phyloP scores from a whole-genome alignment of 2,797 vertebrate genomes.

The Fundulus diaphanus region DNA sequence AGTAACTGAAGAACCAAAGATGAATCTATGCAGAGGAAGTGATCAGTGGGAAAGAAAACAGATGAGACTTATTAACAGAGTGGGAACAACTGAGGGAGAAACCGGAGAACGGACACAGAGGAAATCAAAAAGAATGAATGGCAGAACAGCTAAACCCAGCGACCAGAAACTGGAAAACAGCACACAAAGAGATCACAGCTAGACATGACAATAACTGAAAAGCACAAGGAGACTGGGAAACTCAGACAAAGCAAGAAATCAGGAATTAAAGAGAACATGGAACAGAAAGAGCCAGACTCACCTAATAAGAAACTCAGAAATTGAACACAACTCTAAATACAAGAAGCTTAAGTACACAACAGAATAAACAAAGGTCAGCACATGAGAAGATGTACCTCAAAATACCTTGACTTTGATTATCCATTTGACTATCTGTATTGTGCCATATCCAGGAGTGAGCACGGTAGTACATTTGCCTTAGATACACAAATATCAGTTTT shows the following conservation, averaged over 20 bases:
- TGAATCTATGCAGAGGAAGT: not conserved
- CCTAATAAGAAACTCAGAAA: too few species aligned
- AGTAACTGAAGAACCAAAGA: not conserved
- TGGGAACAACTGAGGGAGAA: too few species aligned
- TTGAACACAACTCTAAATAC: not conserved
- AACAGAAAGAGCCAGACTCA: too few species aligned
- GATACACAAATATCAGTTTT: constrained; percentile 48
- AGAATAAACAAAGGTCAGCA: not conserved
- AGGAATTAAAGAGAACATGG: too few species aligned
- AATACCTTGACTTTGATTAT: not conserved
- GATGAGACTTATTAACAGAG: not conserved
- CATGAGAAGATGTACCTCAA: not conserved
- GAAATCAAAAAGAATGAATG: too few species aligned
- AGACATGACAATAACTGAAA: not conserved
- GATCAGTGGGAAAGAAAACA: not conserved
- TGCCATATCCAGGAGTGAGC: constrained; percentile 12
- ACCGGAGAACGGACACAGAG: too few species aligned
- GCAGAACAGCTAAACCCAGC: not conserved
- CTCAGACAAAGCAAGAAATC: too few species aligned
- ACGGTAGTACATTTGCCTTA: not conserved
- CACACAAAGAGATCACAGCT: not conserved
- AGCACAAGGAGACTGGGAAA: too few species aligned
- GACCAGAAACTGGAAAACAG: not conserved
- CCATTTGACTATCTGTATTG: constrained; percentile 16
- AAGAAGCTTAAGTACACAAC: not conserved